Conservation (phyloP, 1,140 invertebrate species). For the Drosophila triauraria region DNA sequence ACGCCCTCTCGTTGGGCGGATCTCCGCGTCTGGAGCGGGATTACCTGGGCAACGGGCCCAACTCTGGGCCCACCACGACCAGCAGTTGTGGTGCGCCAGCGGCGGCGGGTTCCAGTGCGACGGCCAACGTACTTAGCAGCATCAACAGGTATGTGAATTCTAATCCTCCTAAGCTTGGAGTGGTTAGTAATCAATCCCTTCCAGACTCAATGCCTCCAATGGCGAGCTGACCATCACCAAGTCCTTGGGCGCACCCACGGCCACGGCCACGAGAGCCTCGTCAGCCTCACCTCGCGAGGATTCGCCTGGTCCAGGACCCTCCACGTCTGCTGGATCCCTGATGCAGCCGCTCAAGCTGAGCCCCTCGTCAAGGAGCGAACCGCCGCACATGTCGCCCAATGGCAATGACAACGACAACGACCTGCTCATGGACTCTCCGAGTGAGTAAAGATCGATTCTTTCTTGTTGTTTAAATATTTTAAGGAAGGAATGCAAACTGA, state of each 20-base stretch:
- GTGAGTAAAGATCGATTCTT: slow-evolving; percentile 88
- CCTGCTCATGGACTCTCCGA: slow-evolving; percentile 92
- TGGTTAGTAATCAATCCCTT: background rate
- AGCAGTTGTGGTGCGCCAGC: slow-evolving; percentile 38
- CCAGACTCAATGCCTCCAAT: slow-evolving; percentile 89
- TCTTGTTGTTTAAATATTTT: slow-evolving; percentile 13
- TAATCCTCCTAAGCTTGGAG: accelerated
- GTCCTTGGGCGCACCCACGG: slow-evolving; percentile 87
- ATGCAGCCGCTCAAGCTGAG: slow-evolving; percentile 80
- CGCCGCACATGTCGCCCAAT: slow-evolving; percentile 85
- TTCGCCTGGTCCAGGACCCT: slow-evolving; percentile 71
- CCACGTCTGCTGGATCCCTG: slow-evolving; percentile 63
- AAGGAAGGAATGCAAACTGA: background rate
- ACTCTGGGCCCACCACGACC: slow-evolving; percentile 38
- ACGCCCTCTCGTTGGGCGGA: slow-evolving; percentile 65
- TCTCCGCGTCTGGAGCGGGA: slow-evolving; percentile 77
- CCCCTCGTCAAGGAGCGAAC: slow-evolving; percentile 68
- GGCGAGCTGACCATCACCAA: slow-evolving; percentile 93
- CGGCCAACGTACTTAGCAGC: slow-evolving; percentile 85
- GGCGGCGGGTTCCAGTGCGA: slow-evolving; percentile 49
- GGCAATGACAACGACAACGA: slow-evolving; percentile 88
- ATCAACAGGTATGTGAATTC: slow-evolving; percentile 84
- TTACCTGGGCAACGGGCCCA: slow-evolving; percentile 76
- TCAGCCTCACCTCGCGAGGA: slow-evolving; percentile 86
- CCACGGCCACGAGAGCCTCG: slow-evolving; percentile 86